Base-by-base conservation (phyloP, 2,888 invertebrate species). In the Nomada ruficornis region DNA sequence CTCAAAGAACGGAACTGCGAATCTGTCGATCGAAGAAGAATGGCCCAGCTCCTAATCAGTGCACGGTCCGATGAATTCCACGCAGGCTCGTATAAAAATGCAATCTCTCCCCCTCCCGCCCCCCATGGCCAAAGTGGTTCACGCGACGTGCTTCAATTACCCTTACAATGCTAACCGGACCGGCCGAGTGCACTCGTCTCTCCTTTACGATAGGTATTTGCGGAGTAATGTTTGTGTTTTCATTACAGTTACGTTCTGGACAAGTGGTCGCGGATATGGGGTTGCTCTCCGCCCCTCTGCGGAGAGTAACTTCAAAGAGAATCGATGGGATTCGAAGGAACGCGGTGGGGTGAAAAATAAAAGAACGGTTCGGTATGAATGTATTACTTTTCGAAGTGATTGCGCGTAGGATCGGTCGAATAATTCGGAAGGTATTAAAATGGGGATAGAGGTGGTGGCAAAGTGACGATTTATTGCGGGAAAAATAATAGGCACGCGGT, bases 61-160 rank as follows among this genome's bases (percentile, higher is more conserved):
- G 55, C 71, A 68, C 67, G 54, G 15, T 47, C 9, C 65, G 29
- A 47, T 26, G 60, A 44, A 57, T 63, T 63, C 47, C 18, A 11
- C 57, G 63, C 74, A 2, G 20, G 10, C 26, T 36, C 57, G 42
- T 77, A 60, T 62, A 74, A 74, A 77, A 77, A 74, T 77, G 74
- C 74, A 67, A 77, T 74, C 67, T 74, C 77, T 29, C 10, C 60
- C 20, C 7, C 44, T 9, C 0, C 42, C 7, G n/a, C 47, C 26
- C 4, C 4, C 9, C 11, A n/a, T n/a, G 11, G 2, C 7, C 29
- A 47, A 11, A 4, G 23, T 23, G 20, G 55, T 42, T 5, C 57
- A 57, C 57, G 68, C 15, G 9, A 44, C 64, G 64, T 55, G 55
- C 72, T 65, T 23, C 44, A 47, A 65, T 54, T 42, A 59, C 44